Evolutionary conservation across 2,797 vertebrate species (phyloP).

Genomic region (Peromyscus nudipes): DNA sequence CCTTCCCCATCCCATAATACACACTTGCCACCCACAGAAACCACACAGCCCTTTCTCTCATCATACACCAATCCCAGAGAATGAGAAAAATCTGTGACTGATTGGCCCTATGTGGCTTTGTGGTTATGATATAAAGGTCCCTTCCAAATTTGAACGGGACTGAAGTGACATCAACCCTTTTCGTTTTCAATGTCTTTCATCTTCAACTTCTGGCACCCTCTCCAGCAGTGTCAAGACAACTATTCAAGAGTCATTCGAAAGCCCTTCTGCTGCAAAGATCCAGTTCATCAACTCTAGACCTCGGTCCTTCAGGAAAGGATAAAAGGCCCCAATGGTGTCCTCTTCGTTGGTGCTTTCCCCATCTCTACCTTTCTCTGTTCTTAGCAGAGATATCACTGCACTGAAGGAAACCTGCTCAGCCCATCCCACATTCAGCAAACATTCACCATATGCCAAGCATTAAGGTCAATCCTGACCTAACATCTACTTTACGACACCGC

Average conservation of each 20-base stretch:
- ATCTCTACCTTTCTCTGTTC: neutral
- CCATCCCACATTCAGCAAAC: neutral
- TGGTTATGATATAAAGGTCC: conserved; percentile 82
- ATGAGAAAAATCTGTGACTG: conserved; percentile 73
- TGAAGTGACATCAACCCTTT: conserved; percentile 88
- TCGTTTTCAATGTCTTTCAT: conserved; percentile 85
- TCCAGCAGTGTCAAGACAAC: conserved; percentile 85
- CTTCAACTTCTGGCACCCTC: conserved; percentile 85
- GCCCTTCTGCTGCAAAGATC: conserved; percentile 75
- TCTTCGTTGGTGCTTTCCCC: neutral
- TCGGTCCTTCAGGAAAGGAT: neutral
- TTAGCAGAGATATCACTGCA: neutral
- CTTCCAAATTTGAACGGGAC: conserved; percentile 85
- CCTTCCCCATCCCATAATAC: neutral
- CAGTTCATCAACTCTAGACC: conserved; percentile 34
- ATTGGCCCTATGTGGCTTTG: conserved; percentile 80
- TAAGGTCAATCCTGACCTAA: neutral
- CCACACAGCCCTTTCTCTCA: conserved; percentile 19
- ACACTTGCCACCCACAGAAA: conserved; percentile 60
- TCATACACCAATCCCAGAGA: conserved; percentile 61
- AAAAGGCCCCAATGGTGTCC: neutral
- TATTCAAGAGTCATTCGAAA: conserved; percentile 85
- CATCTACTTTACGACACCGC: neutral
- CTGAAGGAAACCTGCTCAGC: neutral
- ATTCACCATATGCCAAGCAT: neutral